A percentile compares a stretch with the other conserved stretches of the same genome.
Conservation (phyloP, 2,888 invertebrate species). For the Ophraella communa region DNA sequence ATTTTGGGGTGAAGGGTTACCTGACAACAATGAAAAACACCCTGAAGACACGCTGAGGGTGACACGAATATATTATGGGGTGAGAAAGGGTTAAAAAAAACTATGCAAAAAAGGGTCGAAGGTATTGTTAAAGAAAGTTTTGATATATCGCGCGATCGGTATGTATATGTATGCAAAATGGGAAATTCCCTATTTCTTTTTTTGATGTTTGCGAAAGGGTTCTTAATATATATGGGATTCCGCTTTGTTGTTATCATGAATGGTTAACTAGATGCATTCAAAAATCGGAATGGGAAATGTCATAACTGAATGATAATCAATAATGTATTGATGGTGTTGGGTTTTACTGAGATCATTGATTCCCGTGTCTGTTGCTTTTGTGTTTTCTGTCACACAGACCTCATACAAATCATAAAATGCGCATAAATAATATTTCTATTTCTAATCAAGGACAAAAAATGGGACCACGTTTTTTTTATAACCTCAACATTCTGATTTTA, state of each 20-base stretch:
- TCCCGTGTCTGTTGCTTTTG: slow-evolving; percentile 46
- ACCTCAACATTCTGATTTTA: no score
- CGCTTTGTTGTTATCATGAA: slow-evolving; percentile 58
- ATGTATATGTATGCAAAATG: slow-evolving; percentile 44
- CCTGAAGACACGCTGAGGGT: slow-evolving; percentile 60
- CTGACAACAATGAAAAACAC: slow-evolving; percentile 59
- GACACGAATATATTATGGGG: slow-evolving; percentile 58
- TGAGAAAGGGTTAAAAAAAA: slow-evolving; percentile 59
- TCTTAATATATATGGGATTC: slow-evolving; percentile 55
- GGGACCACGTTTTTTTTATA: neutral
- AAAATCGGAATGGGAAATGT: slow-evolving; percentile 59
- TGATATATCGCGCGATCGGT: slow-evolving; percentile 51
- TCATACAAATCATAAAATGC: slow-evolving; percentile 51
- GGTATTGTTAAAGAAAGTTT: slow-evolving; percentile 48
- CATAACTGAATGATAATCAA: slow-evolving; percentile 61
- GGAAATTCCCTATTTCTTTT: slow-evolving; percentile 38
- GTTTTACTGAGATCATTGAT: slow-evolving; percentile 52
- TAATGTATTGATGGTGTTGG: slow-evolving; percentile 59
- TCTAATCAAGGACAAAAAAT: neutral
- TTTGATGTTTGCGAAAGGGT: slow-evolving; percentile 43
- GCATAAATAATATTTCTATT: slow-evolving; percentile 43
- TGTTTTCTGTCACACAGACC: slow-evolving; percentile 30
- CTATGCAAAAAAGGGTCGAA: slow-evolving; percentile 60
- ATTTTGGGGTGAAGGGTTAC: slow-evolving; percentile 60
- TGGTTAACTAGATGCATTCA: slow-evolving; percentile 63